Base-by-base conservation (phyloP, 2,888 invertebrate species). In the Tachystola acroxantha region DNA sequence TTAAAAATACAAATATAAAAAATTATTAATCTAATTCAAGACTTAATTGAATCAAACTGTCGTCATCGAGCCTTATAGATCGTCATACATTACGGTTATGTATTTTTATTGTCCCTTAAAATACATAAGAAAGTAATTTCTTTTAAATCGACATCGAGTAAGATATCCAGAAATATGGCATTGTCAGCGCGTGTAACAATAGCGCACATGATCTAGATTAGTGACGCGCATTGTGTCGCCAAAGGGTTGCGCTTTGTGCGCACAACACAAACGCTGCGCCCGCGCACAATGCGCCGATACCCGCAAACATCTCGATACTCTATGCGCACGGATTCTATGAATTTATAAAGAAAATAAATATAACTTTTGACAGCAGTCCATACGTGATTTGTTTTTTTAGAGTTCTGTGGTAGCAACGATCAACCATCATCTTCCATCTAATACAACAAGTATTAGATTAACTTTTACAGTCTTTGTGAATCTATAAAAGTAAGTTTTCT, bases 131-230 rank as follows among this genome's bases (percentile, higher is more conserved):
- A 14, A 36, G 39, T 43, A 50, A 54, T 51, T 49, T 45, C 48
- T 67, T 66, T 63, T 45, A 63, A 68, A 76, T 73, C 50, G 58
- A 53, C 53, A 71, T 72, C 62, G 58, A 72, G 70, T 74, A 58
- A 75, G 64, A 72, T 57, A 63, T 71, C 59, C 48, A 54, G 51
- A 54, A 48, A 44, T 34, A 39, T 41, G 36, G 37, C 39, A 53
- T 60, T 59, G 59, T 64, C 49, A 51, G 52, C 46, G 27, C 31
- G 10, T 14, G 19, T 37, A 20, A 74, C 69, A 73, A 74, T 64
- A 59, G 49, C 49, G 39, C 49, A 37, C 67, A 60, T 64, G 76
- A 78, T 77, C 78, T 77, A 79, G 78, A 80, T 79, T 73, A 71
- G 68, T 69, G 64, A 67, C 47, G 55, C 63, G 62, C 56, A 68